Evolutionary conservation across 2,888 invertebrate genomes (phyloP).

Genomic region (Yponomeuta plumbellus): DNA sequence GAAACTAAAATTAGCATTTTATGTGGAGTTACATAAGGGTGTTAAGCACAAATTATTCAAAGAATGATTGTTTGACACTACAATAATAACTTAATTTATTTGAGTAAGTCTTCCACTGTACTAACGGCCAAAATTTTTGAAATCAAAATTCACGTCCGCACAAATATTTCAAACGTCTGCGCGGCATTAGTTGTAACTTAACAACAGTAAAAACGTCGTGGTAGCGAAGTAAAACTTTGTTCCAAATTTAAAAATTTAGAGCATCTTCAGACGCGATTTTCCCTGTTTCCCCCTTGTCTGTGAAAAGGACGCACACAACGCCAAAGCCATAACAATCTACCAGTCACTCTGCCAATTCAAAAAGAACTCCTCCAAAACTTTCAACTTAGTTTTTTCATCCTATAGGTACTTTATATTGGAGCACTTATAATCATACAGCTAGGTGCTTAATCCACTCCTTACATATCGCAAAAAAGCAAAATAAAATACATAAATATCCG

Average conservation of each 20-base stretch:
- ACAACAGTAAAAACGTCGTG: background rate
- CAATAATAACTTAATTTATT: background rate
- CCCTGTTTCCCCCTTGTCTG: conserved; percentile 54
- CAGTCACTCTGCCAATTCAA: background rate
- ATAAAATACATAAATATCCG: conserved; percentile 62
- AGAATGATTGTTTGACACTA: background rate
- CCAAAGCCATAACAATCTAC: background rate
- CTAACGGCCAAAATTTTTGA: no score
- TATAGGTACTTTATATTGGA: background rate
- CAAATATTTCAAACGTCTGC: no score
- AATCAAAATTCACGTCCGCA: no score
- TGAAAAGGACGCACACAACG: conserved; percentile 30
- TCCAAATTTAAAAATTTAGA: background rate
- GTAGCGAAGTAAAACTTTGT: background rate
- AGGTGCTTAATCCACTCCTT: conserved; percentile 50
- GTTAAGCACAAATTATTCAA: background rate
- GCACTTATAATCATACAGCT: conserved; percentile 21
- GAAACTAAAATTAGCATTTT: conserved; percentile 14
- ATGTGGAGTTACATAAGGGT: conserved; percentile 12
- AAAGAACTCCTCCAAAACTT: background rate
- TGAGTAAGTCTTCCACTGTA: no score
- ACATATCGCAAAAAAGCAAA: conserved; percentile 41
- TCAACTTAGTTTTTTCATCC: background rate
- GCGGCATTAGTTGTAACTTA: no score
- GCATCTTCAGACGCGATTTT: background rate